Evolutionary conservation across 2,113 vertebrate genomes (phyloP).

Genomic region (Bungarus multicinctus): DNA sequence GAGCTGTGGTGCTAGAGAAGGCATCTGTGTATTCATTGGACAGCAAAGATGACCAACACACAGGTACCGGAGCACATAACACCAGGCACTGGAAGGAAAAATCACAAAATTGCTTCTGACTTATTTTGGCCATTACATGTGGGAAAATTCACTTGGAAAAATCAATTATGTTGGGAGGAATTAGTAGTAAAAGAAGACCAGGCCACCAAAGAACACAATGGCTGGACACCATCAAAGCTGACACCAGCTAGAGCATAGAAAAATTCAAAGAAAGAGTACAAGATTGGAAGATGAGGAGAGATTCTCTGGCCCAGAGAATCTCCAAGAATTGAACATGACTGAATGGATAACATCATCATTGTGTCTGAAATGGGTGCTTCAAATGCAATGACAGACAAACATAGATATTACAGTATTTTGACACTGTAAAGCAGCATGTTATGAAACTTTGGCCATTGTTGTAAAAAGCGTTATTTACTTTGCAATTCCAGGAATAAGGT

Average conservation of each 20-base stretch:
- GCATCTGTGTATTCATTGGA: not conserved
- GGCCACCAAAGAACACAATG: not conserved
- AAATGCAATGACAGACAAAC: not conserved
- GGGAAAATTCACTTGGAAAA: too few relatives aligned
- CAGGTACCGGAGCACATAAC: not conserved
- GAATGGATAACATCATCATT: not conserved
- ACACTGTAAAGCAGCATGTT: not conserved
- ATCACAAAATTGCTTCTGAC: not conserved
- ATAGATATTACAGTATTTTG: not conserved
- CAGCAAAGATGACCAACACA: not conserved
- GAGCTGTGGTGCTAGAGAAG: not conserved
- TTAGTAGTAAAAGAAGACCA: not conserved
- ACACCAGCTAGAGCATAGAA: not conserved
- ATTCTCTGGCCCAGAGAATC: not conserved
- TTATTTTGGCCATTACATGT: not conserved
- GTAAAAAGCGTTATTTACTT: not conserved
- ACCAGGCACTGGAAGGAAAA: not conserved
- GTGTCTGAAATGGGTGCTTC: not conserved
- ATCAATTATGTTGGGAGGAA: too few relatives aligned
- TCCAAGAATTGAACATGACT: not conserved
- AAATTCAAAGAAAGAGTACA: not conserved
- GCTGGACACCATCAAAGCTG: not conserved
- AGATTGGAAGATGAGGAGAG: not conserved
- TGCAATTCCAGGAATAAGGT: not conserved
- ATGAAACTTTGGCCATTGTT: not conserved